Base-by-base conservation (phyloP, 2,888 invertebrate genomes). In the Tenthredo notha region DNA sequence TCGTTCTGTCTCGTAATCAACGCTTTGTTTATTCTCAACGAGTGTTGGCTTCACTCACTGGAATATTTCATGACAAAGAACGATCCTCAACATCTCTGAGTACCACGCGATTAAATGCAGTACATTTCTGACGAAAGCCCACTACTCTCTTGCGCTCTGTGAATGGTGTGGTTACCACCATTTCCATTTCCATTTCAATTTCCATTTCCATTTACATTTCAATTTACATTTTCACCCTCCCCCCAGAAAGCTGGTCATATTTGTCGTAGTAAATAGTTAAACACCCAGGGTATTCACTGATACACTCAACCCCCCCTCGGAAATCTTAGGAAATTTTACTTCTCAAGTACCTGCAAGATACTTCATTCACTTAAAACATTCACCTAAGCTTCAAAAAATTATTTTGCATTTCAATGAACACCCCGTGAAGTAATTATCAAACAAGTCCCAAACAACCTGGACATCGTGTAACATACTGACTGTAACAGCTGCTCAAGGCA, bases 1-100 rank as follows among this genome's bases (percentile, higher is more conserved):
- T 75, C n/a, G 75, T 40, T 75, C 47, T 75, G 43, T 75, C 75
- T 47, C 25, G 40, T 78, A 54, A 78, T 78, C 33, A 78, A 78
- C 54, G 58, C 78, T 54, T 78, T 78, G 58, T 78, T 78, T 78
- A 78, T 50, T 54, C 54, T 78, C 43, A 54, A 50, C 58, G 58
- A 78, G 33, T 78, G 50, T 78, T 78, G 50, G 47, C 25, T 40
- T 75, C 47, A n/a, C 43, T 75, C 75, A 2, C 6, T 25, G 43
- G 25, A 47, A 47, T 75, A 47, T 75, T 70, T 70, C 70, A 29
- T n/a, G 70, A 70, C 70, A 70, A 70, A 70, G 33, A 37, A 70
- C 70, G 37, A 70, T 70, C 70, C 70, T 75, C 43, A 9, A 21
- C 75, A 25, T 75, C 43, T 75, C 47, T 75, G 47, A 75, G 75